phyloP scores from a whole-genome alignment of 1,140 invertebrate genomes.

The Euura saliciscinereae region DNA sequence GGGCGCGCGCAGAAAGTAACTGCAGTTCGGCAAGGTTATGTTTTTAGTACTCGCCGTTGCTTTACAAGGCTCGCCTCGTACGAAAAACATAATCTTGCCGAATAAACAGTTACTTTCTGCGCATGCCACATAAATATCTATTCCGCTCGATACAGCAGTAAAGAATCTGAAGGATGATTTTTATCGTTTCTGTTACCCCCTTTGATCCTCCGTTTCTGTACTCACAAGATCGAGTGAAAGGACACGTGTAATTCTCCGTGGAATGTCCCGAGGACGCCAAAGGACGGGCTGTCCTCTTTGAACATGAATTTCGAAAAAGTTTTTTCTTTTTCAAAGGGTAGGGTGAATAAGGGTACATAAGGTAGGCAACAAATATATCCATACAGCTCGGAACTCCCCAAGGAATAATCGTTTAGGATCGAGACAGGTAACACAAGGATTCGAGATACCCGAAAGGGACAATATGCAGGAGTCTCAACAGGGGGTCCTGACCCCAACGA shows the following conservation, averaged over 20 bases:
- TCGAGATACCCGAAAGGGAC: conserved; percentile 2
- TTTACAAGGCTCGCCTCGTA: too few species aligned
- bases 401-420: conserved; percentile 5
- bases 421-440: conserved; percentile 3
- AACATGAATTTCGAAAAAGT: background rate
- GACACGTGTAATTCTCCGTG: background rate
- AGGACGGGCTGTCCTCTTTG: background rate
- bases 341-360: background rate
- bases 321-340: too few species aligned
- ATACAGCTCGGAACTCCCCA: background rate
- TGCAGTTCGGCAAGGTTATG: too few species aligned
- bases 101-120: too few species aligned
- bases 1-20: too few species aligned
- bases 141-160: background rate
- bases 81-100: too few species aligned
- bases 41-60: too few species aligned
- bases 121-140: too few species aligned
- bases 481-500: conserved; percentile 4
- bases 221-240: background rate
- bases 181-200: background rate
- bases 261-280: background rate
- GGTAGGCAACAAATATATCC: background rate
- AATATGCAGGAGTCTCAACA: conserved; percentile 1
- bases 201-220: too few species aligned
- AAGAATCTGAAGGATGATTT: background rate